Percentiles rank a stretch among this genome's conserved stretches.
These are phyloP conservation scores for Thripadectes ignobilis DNA, from an alignment of 2,797 vertebrate species.

Conservation along the genomic window DNA sequence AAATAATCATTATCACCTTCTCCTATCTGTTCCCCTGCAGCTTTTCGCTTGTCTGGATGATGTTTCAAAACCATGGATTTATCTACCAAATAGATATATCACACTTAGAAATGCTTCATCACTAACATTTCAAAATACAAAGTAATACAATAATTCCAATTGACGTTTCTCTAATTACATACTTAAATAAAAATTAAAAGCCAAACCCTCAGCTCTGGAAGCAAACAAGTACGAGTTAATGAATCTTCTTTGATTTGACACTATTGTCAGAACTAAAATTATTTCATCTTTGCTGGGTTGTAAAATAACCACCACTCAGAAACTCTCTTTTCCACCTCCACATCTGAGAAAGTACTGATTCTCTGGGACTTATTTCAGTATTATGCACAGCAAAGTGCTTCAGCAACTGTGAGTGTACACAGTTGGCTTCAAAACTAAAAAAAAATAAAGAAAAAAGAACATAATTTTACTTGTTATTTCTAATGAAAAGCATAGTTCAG, in stretches of 20 bases:
- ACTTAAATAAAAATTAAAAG: neutral
- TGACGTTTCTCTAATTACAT: neutral
- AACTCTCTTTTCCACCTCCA: neutral
- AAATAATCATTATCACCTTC: constrained; percentile 97
- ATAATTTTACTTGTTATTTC: neutral
- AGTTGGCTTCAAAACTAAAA: neutral
- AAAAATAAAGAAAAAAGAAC: neutral
- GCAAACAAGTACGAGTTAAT: neutral
- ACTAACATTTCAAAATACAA: neutral
- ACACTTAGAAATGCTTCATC: neutral
- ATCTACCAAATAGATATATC: constrained; percentile 77
- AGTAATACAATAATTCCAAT: neutral
- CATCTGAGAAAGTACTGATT: neutral
- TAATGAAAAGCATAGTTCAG: neutral
- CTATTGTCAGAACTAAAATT: neutral
- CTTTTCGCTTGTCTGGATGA: constrained; percentile 98
- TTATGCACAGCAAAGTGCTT: neutral
- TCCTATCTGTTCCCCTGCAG: constrained; percentile 94
- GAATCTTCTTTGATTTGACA: neutral
- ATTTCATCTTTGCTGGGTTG: neutral
- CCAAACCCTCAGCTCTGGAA: neutral
- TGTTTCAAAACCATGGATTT: constrained; percentile 98
- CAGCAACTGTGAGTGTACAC: neutral
- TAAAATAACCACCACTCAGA: neutral
- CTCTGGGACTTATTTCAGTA: neutral